Evolutionary conservation across 1,140 invertebrate genomes (phyloP).

Genomic region (Platyscapa corneri): DNA sequence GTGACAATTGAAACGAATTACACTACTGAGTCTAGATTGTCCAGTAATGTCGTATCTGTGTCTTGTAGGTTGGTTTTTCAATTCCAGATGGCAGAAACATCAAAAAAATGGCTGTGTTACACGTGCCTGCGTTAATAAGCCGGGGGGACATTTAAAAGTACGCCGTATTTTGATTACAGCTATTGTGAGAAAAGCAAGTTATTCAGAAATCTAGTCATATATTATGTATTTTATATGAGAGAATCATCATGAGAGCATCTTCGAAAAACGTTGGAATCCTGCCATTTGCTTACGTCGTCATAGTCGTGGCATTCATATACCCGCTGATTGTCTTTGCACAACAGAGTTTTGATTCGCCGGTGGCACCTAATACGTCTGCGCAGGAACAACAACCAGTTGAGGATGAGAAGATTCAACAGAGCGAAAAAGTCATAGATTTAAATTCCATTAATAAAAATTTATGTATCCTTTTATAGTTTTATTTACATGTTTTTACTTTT

Average conservation of each 20-base stretch:
- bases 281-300: background rate
- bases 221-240: background rate
- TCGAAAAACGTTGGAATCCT: background rate
- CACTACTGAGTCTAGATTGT: too few species aligned
- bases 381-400: conserved; percentile 43
- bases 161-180: background rate
- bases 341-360: background rate
- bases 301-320: conserved; percentile 23
- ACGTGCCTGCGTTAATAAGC: background rate
- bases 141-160: background rate
- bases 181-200: background rate
- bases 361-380: conserved; percentile 41
- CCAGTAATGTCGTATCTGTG: background rate
- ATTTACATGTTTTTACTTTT: background rate
- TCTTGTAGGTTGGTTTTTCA: background rate
- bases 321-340: background rate
- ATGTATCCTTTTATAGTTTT: conserved; percentile 60
- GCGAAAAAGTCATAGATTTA: conserved; percentile 34
- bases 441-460: conserved; percentile 56
- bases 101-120: conserved; percentile 33
- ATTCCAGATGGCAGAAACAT: conserved; percentile 48
- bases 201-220: background rate
- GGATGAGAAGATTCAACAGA: conserved; percentile 14
- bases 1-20: too few species aligned
- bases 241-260: background rate